These are phyloP conservation scores for Ichneumoninae sp. DNA, from an alignment of 2,888 invertebrate genomes.

Conservation along the genomic window DNA sequence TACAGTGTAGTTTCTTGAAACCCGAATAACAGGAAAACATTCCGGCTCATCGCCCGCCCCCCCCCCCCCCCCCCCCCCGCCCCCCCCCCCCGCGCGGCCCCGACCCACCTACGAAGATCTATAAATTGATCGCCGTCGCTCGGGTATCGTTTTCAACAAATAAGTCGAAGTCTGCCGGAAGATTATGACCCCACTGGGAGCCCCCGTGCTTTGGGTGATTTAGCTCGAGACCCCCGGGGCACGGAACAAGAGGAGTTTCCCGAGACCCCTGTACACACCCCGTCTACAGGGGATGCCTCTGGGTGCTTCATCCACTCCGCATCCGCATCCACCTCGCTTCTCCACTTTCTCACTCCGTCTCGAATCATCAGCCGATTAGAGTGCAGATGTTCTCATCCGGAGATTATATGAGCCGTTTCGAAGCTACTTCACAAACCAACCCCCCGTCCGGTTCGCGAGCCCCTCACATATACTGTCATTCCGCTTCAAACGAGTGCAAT, in stretches of 20 bases:
- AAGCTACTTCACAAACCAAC: conserved; percentile 20
- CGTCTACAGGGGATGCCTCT: conserved; percentile 25
- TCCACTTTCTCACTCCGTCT: conserved; percentile 50
- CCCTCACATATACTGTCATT: conserved; percentile 17
- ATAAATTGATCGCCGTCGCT: background rate
- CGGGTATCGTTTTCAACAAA: background rate
- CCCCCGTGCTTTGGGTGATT: conserved; percentile 48
- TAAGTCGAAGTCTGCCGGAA: conserved; percentile 15
- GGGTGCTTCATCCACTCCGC: conserved; percentile 25
- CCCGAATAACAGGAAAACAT: too few species aligned
- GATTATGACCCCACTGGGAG: conserved; percentile 35
- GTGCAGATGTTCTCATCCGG: conserved; percentile 83
- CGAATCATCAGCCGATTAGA: conserved; percentile 83
- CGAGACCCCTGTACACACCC: conserved; percentile 22
- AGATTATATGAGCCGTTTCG: conserved; percentile 80
- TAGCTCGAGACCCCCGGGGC: conserved; percentile 39
- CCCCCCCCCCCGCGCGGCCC: too few species aligned
- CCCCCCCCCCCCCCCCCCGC: too few species aligned
- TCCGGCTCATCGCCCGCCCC: too few species aligned
- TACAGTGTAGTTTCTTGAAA: too few species aligned
- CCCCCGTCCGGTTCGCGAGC: background rate
- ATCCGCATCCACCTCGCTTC: conserved; percentile 25
- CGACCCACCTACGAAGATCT: too few species aligned
- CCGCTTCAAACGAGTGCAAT: conserved; percentile 7
- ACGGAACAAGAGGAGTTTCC: conserved; percentile 44